Evolutionary conservation across 2,113 vertebrate species (phyloP).

Genomic region (Laterallus jamaicensis): DNA sequence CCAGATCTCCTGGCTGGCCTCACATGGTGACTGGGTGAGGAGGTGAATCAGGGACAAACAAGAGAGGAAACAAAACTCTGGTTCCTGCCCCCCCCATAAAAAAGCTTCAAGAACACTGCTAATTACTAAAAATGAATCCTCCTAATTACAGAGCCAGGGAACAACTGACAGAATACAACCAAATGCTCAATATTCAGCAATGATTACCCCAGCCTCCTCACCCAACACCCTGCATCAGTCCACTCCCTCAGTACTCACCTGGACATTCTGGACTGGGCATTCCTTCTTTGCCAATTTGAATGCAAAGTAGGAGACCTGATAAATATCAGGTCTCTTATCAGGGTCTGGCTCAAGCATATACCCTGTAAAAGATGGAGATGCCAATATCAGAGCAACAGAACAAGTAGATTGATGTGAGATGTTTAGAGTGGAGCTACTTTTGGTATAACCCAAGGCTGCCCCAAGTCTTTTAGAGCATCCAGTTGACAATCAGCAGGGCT

Average conservation of each 20-base stretch:
- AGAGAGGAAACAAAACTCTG: not conserved
- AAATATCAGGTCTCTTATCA: constrained; percentile 94
- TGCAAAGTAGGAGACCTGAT: constrained; percentile 95
- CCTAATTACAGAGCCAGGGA: not conserved
- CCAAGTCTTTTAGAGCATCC: not conserved
- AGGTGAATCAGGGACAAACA: not conserved
- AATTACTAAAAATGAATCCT: not conserved
- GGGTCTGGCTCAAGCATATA: constrained; percentile 98
- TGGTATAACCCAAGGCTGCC: not conserved
- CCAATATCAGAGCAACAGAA: not conserved
- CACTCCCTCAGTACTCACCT: constrained; percentile 77
- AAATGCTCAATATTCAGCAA: not conserved
- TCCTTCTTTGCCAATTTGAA: constrained; percentile 91
- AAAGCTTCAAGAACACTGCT: not conserved
- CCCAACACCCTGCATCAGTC: not conserved
- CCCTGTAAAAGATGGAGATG: constrained; percentile 64
- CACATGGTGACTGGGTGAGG: not conserved
- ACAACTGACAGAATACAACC: fast-evolving
- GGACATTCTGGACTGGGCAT: constrained; percentile 88
- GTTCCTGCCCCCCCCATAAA: not conserved
- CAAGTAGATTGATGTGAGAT: not conserved
- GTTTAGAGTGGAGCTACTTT: not conserved
- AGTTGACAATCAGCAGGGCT: not conserved
- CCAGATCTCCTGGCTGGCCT: not conserved
- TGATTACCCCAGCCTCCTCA: not conserved